phyloP scores from a whole-genome alignment of 2,797 vertebrate species.

The Alca torda region DNA sequence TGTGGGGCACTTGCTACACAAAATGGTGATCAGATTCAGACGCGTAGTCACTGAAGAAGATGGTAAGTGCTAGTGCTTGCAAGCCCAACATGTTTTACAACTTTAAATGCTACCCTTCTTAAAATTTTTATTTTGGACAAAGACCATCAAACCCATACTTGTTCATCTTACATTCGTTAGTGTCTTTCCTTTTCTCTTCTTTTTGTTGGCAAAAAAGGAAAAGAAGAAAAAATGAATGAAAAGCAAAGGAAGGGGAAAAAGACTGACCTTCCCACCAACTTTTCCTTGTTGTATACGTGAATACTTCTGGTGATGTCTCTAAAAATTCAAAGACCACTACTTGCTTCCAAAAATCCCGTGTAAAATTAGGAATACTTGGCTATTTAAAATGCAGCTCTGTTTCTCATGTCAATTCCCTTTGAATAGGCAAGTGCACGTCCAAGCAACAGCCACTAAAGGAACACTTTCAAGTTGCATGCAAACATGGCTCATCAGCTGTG shows the following conservation, averaged over 20 bases:
- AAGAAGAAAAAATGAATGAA: background rate
- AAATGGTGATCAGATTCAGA: background rate
- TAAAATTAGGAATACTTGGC: background rate
- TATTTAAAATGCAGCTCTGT: background rate
- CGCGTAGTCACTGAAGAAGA: fast-evolving
- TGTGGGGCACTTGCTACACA: background rate
- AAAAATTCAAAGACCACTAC: background rate
- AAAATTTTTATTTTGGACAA: background rate
- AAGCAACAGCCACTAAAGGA: background rate
- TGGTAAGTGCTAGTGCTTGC: background rate
- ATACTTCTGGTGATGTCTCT: background rate
- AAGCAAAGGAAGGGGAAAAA: background rate
- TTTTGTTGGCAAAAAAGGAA: background rate
- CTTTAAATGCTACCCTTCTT: background rate
- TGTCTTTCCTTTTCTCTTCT: background rate
- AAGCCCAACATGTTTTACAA: background rate
- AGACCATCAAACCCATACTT: background rate
- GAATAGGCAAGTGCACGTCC: background rate
- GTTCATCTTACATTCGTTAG: background rate
- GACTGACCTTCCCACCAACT: background rate
- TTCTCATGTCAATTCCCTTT: background rate
- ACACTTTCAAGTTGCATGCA: background rate
- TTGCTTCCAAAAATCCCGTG: background rate
- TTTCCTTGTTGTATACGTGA: background rate
- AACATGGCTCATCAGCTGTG: conserved; percentile 8